Percentiles rank a stretch among this genome's conserved stretches.
Evolutionary conservation across 2,888 invertebrate species (phyloP).

Genomic region (Drosophila parthenogenetica): DNA sequence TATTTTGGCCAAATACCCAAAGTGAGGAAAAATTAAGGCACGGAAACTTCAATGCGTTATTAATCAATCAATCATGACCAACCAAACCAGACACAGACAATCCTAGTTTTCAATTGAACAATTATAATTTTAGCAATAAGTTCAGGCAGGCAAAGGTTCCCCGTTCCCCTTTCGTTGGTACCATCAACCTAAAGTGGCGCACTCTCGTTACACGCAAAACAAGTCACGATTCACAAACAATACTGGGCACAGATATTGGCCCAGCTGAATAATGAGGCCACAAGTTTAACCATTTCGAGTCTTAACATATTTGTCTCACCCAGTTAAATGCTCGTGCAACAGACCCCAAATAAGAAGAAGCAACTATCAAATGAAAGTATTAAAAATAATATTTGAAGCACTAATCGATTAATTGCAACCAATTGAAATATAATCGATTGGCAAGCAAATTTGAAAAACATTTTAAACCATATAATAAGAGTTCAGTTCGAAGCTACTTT

Average conservation of each 20-base stretch:
- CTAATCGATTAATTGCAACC: constrained; percentile 33
- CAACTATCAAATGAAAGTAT: constrained; percentile 39
- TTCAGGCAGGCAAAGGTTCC: constrained; percentile 52
- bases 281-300: constrained; percentile 6
- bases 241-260: constrained; percentile 34
- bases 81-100: constrained; percentile 22
- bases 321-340: constrained; percentile 56
- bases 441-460: constrained; percentile 3
- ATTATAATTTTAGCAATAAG: constrained; percentile 54
- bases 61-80: constrained; percentile 70
- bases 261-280: constrained; percentile 54
- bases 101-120: constrained; percentile 67
- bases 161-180: not conserved
- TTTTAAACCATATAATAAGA: constrained; percentile 25
- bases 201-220: constrained; percentile 70
- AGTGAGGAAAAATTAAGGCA: constrained; percentile 29
- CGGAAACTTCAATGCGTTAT: constrained; percentile 64
- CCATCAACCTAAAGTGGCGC: constrained; percentile 25
- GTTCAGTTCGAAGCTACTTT: constrained; percentile 18
- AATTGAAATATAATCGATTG: constrained; percentile 26
- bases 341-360: constrained; percentile 42
- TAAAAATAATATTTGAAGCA: constrained; percentile 11
- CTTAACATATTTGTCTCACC: constrained; percentile 67
- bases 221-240: constrained; percentile 60
- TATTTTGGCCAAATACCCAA: constrained; percentile 6